Evolutionary conservation across 2,797 vertebrate species (phyloP), one percentile per base, ranked within the genome.

Genomic region (Lycodopsis pacificus): DNA sequence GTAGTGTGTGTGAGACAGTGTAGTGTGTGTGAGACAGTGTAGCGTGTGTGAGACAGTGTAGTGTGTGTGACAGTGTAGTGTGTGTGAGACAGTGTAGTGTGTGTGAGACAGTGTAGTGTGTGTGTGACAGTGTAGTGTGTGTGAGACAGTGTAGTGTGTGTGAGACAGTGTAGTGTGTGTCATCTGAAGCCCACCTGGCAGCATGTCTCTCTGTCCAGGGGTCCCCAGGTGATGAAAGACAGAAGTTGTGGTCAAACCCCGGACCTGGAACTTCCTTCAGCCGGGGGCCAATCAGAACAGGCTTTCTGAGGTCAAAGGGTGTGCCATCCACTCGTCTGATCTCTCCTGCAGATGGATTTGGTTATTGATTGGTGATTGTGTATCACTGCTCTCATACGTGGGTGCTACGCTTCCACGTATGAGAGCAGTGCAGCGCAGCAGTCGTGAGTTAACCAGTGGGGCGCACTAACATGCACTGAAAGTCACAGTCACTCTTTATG

Each of bases 241-340:
- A 99, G 92, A 98, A 99, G 81, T 97, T 99, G 92, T 99, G 98
- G 88, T 99, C 97, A 8, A 99, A 99, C 7, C 98, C 98, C 0
- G 85, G 89, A 40, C 95, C 85, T 2, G 81, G 81, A 82, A 97
- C 86, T 27, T 95, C 93, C 73, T 95, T 93, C 34, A 99, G 88
- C 63, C 92, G 95, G 56, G 91, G 86, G 11, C 97, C 97, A 87
- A 99, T 93, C 65, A 94, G 72, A 87, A 96, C 95, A 0, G 95
- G 94, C 67, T 90, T 94, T 40, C 95, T 95, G 66, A 99, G 95
- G 88, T 99, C 97, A 12, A 98, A 99, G 1, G 88, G 87, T 0
- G 97, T 96, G 69, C 93, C 95, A 20, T 96, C 94, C 79, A 99
- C 97, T 0, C 89, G 25, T 1, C 92, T 93, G 71, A 98, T 86